Evolutionary conservation across 2,797 vertebrate genomes (phyloP).

Genomic region (Craterocephalus amniculus): DNA sequence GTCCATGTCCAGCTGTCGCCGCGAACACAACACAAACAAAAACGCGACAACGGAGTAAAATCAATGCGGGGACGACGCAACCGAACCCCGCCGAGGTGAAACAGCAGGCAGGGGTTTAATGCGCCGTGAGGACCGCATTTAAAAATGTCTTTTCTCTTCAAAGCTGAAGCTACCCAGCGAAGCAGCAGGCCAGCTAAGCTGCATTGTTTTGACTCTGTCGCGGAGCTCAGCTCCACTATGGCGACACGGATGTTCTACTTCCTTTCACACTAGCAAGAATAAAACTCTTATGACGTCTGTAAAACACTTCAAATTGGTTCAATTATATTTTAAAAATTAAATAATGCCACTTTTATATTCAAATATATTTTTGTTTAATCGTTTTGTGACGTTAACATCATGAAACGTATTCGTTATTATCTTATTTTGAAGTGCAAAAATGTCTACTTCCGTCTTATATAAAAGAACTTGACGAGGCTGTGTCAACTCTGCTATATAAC

Average conservation of each 20-base stretch:
- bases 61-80: rapidly evolving
- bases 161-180: not conserved
- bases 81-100: rapidly evolving
- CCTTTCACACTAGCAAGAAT: not conserved
- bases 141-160: not conserved
- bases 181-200: not conserved
- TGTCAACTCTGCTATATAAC: not conserved
- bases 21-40: constrained; percentile 26
- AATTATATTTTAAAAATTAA: rapidly evolving
- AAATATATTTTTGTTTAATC: no score
- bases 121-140: rapidly evolving
- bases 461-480: not conserved
- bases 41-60: not conserved
- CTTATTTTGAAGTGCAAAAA: constrained; percentile 34
- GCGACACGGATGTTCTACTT: not conserved
- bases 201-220: constrained; percentile 73
- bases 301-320: rapidly evolving
- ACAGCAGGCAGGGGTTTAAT: rapidly evolving
- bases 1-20: constrained; percentile 44
- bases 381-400: not conserved
- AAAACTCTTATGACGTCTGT: constrained; percentile 1
- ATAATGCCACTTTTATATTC: not conserved
- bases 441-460: not conserved
- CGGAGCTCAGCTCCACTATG: not conserved
- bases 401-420: rapidly evolving